Evolutionary conservation across 2,797 vertebrate species (phyloP).

Genomic region (Percopsis omiscomaycus): DNA sequence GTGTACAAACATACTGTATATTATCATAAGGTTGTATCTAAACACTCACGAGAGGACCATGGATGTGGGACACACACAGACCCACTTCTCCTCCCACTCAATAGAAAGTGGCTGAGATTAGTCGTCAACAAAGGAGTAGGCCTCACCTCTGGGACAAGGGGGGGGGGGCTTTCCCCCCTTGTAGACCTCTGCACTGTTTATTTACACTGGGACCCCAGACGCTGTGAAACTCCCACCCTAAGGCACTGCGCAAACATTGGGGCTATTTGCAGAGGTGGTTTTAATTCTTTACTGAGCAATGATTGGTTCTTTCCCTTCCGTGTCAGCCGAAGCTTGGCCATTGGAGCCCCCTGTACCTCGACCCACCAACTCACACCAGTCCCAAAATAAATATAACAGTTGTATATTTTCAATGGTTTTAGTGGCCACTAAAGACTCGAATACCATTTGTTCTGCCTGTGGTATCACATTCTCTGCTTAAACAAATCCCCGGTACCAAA

Average conservation of each 20-base stretch:
- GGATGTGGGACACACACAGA: conserved; percentile 55
- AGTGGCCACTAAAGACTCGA: conserved; percentile 66
- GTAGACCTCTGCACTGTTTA: conserved; percentile 80
- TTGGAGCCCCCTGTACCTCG: conserved; percentile 43
- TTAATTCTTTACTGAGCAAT: conserved; percentile 77
- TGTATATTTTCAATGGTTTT: conserved; percentile 73
- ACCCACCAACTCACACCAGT: conserved; percentile 39
- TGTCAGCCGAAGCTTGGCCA: conserved; percentile 56
- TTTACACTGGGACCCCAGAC: conserved; percentile 82
- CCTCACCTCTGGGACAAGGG: conserved; percentile 69
- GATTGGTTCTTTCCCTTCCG: conserved; percentile 67
- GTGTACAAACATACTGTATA: conserved; percentile 49
- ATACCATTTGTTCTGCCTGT: conserved; percentile 69
- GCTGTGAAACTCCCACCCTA: conserved; percentile 78
- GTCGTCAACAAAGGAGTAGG: conserved; percentile 78
- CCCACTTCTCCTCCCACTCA: conserved; percentile 70
- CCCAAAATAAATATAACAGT: conserved; percentile 68
- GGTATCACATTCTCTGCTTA: conserved; percentile 62
- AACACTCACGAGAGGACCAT: conserved; percentile 19
- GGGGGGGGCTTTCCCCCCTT: conserved; percentile 63
- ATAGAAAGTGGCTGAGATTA: conserved; percentile 72
- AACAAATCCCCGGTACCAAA: conserved; percentile 56
- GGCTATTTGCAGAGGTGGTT: conserved; percentile 80
- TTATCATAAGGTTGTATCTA: conserved; percentile 68
- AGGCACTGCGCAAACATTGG: conserved; percentile 73